These are phyloP conservation scores for Stomatorhinus ivindoensis DNA, from an alignment of 2,113 vertebrate species.

Conservation along the genomic window DNA sequence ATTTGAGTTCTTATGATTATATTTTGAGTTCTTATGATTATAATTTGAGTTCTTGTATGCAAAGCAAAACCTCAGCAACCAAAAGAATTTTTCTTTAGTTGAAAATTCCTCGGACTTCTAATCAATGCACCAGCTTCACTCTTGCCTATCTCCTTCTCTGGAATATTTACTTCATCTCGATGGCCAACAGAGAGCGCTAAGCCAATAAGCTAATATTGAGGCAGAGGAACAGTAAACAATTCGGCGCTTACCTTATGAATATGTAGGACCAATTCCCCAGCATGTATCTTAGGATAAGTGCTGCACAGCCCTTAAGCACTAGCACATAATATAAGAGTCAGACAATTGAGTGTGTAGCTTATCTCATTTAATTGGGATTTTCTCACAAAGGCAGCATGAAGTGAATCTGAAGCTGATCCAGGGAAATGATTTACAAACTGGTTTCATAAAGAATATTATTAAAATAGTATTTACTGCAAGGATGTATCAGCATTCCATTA, in stretches of 20 bases:
- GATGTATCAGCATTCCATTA: background rate
- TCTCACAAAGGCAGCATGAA: background rate
- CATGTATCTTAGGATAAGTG: background rate
- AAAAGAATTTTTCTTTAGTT: background rate
- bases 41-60: background rate
- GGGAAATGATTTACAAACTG: background rate
- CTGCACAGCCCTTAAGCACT: background rate
- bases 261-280: background rate
- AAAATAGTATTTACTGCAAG: background rate
- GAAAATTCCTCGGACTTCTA: background rate
- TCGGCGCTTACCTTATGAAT: background rate
- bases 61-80: background rate
- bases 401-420: background rate
- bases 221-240: constrained; percentile 66
- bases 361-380: background rate
- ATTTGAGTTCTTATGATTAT: background rate
- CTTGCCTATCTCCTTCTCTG: constrained; percentile 71
- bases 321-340: background rate
- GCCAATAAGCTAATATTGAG: constrained; percentile 67
- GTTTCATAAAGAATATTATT: background rate
- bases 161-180: constrained; percentile 68
- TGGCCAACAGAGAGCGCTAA: constrained; percentile 51
- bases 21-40: background rate
- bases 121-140: background rate
- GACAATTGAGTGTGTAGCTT: background rate